Conservation (phyloP, 2,797 vertebrate genomes). For the Pterois miles region DNA sequence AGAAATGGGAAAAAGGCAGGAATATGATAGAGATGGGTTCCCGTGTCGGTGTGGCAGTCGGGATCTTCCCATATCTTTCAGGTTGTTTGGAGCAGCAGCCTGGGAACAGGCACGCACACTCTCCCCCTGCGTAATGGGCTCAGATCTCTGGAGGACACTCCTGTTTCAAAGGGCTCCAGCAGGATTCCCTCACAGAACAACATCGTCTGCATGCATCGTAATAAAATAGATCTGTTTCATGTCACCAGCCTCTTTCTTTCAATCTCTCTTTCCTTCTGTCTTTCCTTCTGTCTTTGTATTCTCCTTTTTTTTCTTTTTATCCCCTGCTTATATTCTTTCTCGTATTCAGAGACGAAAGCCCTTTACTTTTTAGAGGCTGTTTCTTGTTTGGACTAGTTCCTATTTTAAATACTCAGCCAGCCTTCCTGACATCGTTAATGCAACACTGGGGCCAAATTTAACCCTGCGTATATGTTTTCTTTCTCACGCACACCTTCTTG, state of each 20-base stretch:
- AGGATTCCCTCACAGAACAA: conserved; percentile 86
- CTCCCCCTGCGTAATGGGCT: conserved; percentile 41
- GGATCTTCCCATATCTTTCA: conserved; percentile 36
- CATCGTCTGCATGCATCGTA: conserved; percentile 83
- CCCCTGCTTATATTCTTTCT: conserved; percentile 27
- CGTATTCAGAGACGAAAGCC: conserved; percentile 79
- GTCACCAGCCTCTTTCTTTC: conserved; percentile 82
- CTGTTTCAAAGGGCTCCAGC: conserved; percentile 80
- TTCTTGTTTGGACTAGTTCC: conserved; percentile 86
- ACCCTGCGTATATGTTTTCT: conserved; percentile 58
- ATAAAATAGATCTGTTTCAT: conserved; percentile 90
- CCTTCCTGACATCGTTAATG: conserved; percentile 80
- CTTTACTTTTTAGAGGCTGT: conserved; percentile 80
- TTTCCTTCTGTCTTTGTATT: conserved; percentile 13
- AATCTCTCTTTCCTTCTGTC: no score
- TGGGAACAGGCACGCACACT: conserved; percentile 9
- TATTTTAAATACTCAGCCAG: conserved; percentile 79
- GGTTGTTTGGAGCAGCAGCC: conserved; percentile 39
- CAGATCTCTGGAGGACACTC: conserved; percentile 70
- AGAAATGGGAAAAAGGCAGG: conserved; percentile 17
- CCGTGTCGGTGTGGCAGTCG: conserved; percentile 17
- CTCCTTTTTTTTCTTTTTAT: background rate
- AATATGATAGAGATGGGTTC: conserved; percentile 44
- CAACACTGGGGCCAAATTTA: conserved; percentile 79
- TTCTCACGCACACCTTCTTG: background rate